Percentiles rank a stretch among this genome's conserved stretches.
Conservation (phyloP, 2,888 invertebrate species). For the Chymomyza caudatula region DNA sequence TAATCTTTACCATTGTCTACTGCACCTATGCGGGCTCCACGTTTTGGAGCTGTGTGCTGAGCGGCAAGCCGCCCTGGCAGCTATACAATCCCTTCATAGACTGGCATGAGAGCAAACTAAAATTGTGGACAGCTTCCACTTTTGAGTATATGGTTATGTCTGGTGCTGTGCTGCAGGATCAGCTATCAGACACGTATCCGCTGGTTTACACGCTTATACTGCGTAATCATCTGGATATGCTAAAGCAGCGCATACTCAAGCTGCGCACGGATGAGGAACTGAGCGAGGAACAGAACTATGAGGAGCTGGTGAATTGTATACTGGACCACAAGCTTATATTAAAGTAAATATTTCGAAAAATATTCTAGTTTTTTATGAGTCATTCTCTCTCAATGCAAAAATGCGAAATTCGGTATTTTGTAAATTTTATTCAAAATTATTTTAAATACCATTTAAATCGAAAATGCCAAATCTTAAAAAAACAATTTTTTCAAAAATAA, state of each 20-base stretch:
- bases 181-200: slow-evolving; percentile 54
- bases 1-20: slow-evolving; percentile 53
- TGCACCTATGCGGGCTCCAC: slow-evolving; percentile 51
- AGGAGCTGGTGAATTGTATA: slow-evolving; percentile 57
- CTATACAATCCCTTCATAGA: slow-evolving; percentile 61
- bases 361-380: too few species aligned
- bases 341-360: slow-evolving; percentile 46
- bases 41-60: slow-evolving; percentile 44
- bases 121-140: slow-evolving; percentile 44
- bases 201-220: slow-evolving; percentile 53
- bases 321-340: slow-evolving; percentile 64
- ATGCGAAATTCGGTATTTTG: too few species aligned
- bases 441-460: neutral
- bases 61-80: slow-evolving; percentile 60
- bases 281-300: slow-evolving; percentile 50
- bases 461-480: too few species aligned
- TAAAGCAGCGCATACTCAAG: slow-evolving; percentile 46
- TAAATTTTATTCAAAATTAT: too few species aligned
- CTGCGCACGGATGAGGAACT: slow-evolving; percentile 36
- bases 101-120: slow-evolving; percentile 44
- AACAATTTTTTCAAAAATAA: too few species aligned
- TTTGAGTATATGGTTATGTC: slow-evolving; percentile 55
- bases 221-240: slow-evolving; percentile 52
- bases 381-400: too few species aligned
- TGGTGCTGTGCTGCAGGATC: slow-evolving; percentile 55